Base-by-base conservation (phyloP, 2,888 invertebrate species). In the Helicoverpa assulta region DNA sequence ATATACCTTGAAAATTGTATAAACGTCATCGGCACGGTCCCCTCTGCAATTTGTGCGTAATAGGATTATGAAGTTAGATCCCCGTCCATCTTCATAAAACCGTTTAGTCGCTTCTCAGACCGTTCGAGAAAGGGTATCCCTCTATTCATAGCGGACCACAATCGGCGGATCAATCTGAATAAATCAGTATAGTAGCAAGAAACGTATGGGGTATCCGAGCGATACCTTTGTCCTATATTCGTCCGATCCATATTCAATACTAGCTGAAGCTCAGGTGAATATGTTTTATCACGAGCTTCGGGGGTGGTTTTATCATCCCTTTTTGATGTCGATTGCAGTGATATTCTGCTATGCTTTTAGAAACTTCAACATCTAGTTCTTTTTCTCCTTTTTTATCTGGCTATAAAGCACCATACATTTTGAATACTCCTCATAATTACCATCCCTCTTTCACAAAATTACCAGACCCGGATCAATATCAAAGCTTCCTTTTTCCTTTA, bases 61-160 rank as follows among this genome's bases (percentile, higher is more conserved):
- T 43, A 40, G 6, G 37, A 78, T 66, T 73, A 73, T 29, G 29
- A 59, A 73, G 53, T 61, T 67, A 57, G 16, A 68, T 18, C n/a
- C 43, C 61, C 73, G 75, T 79, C 63, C 53, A 78, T 78, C 79
- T 57, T 68, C 62, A 76, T 76, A 63, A 18, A 68, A 68, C 29
- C 53, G 43, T 57, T 78, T 59, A 67, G 33, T 19, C 18, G 37
- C 10, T 47, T 59, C 70, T 68, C 50, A 53, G 40, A 53, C n/a
- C 53, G 57, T 54, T 51, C 40, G 58, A 29, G 19, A 26, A 43
- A 62, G 8, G 33, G n/a, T 18, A 50, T 53, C 19, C 6, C 7
- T 55, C 59, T 76, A 74, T 76, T 78, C 68, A 78, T 64, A 79
- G 60, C 37, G 40, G 19, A 52, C 61, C 61, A 56, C 47, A 55